Conservation (phyloP, 2,113 vertebrate species). For the Edolisoma coerulescens region DNA sequence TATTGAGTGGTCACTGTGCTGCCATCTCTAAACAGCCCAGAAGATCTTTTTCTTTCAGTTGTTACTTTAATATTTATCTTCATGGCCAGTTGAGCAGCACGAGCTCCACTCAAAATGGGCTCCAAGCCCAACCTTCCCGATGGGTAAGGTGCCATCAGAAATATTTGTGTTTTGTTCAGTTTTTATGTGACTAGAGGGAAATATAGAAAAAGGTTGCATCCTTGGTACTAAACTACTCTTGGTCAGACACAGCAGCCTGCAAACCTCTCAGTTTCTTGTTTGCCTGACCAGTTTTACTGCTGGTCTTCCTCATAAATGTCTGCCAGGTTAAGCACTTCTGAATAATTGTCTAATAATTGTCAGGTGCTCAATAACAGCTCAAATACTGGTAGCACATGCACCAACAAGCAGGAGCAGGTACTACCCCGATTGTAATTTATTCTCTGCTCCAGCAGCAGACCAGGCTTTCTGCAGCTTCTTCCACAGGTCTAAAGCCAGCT, state of each 20-base stretch:
- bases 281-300: neutral
- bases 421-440: neutral
- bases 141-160: neutral
- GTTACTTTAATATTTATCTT: neutral
- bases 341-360: neutral
- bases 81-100: neutral
- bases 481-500: neutral
- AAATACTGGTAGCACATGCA: fast-evolving
- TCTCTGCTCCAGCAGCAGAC: neutral
- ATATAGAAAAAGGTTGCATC: neutral
- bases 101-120: neutral
- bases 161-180: neutral
- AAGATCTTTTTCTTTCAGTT: neutral
- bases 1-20: neutral
- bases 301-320: neutral
- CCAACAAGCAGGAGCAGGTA: neutral
- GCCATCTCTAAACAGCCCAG: neutral
- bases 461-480: neutral
- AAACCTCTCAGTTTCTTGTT: neutral
- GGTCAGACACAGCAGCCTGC: neutral
- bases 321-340: neutral
- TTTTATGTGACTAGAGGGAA: neutral
- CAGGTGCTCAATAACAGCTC: neutral
- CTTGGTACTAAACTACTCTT: neutral
- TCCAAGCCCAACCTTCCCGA: neutral